These are phyloP conservation scores for Amblyopsis rosae DNA, from an alignment of 2,113 vertebrate genomes.

Conservation along the genomic window DNA sequence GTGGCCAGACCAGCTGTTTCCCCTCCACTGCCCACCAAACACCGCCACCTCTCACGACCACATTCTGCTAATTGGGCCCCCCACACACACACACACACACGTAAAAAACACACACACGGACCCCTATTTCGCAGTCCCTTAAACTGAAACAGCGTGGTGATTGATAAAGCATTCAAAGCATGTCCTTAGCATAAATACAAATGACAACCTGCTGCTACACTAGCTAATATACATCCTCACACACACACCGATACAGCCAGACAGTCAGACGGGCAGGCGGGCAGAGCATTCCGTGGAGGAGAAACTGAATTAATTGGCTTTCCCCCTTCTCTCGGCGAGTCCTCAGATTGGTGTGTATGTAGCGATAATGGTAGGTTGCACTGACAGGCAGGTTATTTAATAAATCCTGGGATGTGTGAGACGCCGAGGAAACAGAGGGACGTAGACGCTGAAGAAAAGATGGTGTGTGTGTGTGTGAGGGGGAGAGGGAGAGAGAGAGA, in stretches of 20 bases:
- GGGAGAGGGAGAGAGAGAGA: conserved; percentile 11
- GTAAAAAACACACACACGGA: conserved; percentile 25
- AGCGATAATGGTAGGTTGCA: conserved; percentile 69
- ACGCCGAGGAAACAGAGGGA: conserved; percentile 42
- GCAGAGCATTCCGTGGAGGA: conserved; percentile 54
- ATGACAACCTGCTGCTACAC: conserved; percentile 41
- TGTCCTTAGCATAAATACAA: conserved; percentile 48
- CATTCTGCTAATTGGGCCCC: conserved; percentile 69
- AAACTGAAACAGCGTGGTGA: conserved; percentile 51
- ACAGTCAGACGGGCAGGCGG: conserved; percentile 25
- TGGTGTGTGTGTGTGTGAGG: conserved; percentile 1
- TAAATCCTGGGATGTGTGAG: conserved; percentile 66
- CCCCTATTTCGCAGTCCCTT: conserved; percentile 38
- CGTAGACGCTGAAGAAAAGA: conserved; percentile 23
- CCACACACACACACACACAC: conserved; percentile 21
- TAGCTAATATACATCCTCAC: conserved; percentile 46
- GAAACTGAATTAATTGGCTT: conserved; percentile 72
- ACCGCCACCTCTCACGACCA: conserved; percentile 59
- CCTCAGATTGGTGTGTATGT: conserved; percentile 51
- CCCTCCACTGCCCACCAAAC: conserved; percentile 58
- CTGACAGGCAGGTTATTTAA: conserved; percentile 76
- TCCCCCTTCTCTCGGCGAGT: conserved; percentile 58
- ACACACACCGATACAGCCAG: background rate
- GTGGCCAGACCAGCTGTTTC: conserved; percentile 76
- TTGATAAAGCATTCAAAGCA: conserved; percentile 62